Evolutionary conservation across 2,113 vertebrate genomes (phyloP).

Genomic region (Apteryx owenii): DNA sequence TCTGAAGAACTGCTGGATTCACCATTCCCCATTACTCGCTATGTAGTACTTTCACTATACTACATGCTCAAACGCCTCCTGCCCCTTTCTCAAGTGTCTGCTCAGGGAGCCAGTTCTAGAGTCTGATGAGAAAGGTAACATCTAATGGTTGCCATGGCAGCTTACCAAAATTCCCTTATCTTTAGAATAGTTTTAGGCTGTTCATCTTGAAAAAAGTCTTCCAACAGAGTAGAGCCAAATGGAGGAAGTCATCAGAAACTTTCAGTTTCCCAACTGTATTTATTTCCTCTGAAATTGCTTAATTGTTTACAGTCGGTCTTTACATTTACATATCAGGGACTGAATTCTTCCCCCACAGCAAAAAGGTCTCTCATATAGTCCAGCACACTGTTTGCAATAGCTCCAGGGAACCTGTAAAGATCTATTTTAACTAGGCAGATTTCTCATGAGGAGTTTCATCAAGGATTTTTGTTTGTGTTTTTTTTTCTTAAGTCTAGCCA

Average conservation of each 20-base stretch:
- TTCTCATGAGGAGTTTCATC: neutral
- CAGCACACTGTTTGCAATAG: neutral
- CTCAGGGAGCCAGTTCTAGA: neutral
- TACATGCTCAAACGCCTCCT: neutral
- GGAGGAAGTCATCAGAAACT: neutral
- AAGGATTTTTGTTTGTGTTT: neutral
- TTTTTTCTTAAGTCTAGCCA: neutral
- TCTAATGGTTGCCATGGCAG: neutral
- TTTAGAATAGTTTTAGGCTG: neutral
- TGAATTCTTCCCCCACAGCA: neutral
- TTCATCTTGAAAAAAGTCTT: neutral
- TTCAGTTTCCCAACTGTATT: neutral
- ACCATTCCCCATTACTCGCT: neutral
- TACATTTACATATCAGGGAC: neutral
- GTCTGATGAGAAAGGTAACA: neutral
- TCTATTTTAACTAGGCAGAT: neutral
- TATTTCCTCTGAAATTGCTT: neutral
- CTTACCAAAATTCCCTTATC: neutral
- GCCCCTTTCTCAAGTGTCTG: neutral
- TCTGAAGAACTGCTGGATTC: neutral
- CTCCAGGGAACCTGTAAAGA: neutral
- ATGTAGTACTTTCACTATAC: accelerated
- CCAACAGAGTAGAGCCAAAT: neutral
- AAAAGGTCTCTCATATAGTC: neutral
- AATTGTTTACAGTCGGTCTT: neutral